Evolutionary conservation across 2,113 vertebrate genomes (phyloP).

Genomic region (Dasyprocta punctata): DNA sequence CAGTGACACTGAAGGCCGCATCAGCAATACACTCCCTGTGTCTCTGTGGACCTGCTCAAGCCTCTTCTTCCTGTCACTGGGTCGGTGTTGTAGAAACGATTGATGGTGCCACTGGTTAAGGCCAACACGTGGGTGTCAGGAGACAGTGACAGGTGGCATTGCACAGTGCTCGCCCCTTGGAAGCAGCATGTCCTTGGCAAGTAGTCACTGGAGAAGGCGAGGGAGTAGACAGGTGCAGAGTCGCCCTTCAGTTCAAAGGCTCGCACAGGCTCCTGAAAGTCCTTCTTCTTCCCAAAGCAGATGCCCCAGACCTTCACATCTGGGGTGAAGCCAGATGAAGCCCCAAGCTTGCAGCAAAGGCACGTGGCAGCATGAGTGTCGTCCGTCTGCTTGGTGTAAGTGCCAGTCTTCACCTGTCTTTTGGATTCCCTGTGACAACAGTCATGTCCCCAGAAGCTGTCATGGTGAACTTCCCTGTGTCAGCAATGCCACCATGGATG

Average conservation of each 20-base stretch:
- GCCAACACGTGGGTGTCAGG: constrained; percentile 90
- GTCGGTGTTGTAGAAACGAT: constrained; percentile 89
- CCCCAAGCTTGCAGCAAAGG: constrained; percentile 95
- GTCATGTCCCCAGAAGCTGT: constrained; percentile 94
- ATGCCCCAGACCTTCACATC: constrained; percentile 98
- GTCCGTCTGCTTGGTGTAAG: constrained; percentile 97
- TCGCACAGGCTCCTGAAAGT: constrained; percentile 92
- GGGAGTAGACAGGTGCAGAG: constrained; percentile 90
- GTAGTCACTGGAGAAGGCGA: constrained; percentile 96
- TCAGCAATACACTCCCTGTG: constrained; percentile 88
- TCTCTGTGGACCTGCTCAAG: constrained; percentile 87
- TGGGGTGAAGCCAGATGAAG: constrained; percentile 95
- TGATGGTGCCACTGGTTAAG: constrained; percentile 86
- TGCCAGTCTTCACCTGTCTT: constrained; percentile 92
- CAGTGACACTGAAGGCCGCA: constrained; percentile 91
- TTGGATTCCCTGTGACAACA: constrained; percentile 93
- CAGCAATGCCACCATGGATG: constrained; percentile 95
- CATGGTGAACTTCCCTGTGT: constrained; percentile 98
- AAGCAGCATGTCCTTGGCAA: constrained; percentile 91
- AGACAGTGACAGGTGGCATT: constrained; percentile 90
- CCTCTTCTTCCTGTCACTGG: constrained; percentile 91
- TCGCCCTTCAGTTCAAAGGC: constrained; percentile 94
- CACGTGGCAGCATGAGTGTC: constrained; percentile 91
- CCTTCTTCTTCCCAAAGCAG: constrained; percentile 94
- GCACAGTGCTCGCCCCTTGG: constrained; percentile 75